Conservation (phyloP, 2,888 invertebrate species). For the Melieria picta region DNA sequence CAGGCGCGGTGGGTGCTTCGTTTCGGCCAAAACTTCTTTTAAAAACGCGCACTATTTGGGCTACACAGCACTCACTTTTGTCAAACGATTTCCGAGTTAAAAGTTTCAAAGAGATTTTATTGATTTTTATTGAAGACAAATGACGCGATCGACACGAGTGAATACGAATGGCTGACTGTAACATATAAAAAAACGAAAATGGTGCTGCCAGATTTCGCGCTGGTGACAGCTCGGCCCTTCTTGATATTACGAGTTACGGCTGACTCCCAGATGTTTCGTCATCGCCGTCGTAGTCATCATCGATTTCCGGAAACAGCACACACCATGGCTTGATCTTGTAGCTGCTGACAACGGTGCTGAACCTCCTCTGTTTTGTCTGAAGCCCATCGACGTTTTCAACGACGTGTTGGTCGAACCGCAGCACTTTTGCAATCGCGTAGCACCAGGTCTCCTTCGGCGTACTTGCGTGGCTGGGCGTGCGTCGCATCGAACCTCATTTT, state of each 20-base stretch:
- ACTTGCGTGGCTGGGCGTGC: conserved; percentile 23
- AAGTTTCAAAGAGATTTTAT: too few species aligned
- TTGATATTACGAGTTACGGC: neutral
- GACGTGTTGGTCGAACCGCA: conserved; percentile 10
- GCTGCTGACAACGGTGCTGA: neutral
- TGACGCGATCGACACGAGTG: too few species aligned
- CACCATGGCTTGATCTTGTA: conserved; percentile 15
- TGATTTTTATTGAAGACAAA: too few species aligned
- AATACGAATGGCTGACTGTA: too few species aligned
- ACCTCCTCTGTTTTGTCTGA: neutral
- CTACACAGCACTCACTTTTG: too few species aligned
- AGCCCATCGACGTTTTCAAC: conserved; percentile 19
- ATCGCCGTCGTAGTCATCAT: neutral
- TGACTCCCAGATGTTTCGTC: neutral
- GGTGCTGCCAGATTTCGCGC: too few species aligned
- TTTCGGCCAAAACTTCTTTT: too few species aligned
- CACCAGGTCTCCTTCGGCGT: conserved; percentile 30
- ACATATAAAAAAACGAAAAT: too few species aligned
- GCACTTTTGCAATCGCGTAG: conserved; percentile 31
- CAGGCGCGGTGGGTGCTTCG: too few species aligned
- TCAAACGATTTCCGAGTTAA: too few species aligned
- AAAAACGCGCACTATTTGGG: too few species aligned
- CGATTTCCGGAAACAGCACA: conserved; percentile 14
- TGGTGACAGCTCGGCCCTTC: too few species aligned
- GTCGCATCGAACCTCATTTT: conserved; percentile 31